These are phyloP conservation scores for Coregonus ussuriensis DNA, from an alignment of 2,797 vertebrate genomes.

Conservation along the genomic window DNA sequence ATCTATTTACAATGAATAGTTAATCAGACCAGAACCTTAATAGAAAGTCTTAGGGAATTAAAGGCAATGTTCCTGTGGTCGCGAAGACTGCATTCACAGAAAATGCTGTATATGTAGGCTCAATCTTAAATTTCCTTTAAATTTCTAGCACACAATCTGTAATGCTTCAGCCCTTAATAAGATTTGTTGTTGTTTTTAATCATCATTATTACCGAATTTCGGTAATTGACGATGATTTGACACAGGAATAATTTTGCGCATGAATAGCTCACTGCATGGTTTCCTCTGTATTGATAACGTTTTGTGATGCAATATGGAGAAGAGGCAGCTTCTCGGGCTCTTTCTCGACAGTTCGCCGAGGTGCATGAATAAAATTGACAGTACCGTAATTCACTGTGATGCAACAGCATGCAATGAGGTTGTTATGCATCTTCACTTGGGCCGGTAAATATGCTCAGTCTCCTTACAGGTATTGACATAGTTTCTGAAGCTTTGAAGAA, in stretches of 20 bases:
- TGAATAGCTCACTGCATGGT: constrained; percentile 14
- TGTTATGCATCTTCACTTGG: constrained; percentile 56
- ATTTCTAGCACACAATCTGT: no score
- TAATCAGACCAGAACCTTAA: neutral
- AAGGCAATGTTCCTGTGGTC: no score
- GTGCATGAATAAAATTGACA: constrained; percentile 55
- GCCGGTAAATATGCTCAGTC: constrained; percentile 59
- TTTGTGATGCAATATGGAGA: constrained; percentile 30
- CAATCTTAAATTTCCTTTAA: no score
- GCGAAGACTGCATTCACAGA: no score
- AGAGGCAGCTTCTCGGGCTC: neutral
- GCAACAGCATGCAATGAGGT: constrained; percentile 65
- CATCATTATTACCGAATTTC: neutral
- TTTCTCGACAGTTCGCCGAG: constrained; percentile 31
- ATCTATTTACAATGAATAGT: neutral
- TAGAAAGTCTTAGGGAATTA: neutral
- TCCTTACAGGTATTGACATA: constrained; percentile 71
- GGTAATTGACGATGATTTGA: neutral
- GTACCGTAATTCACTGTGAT: constrained; percentile 61
- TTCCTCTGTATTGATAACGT: constrained; percentile 10
- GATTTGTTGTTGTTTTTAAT: constrained; percentile 1
- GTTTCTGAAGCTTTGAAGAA: constrained; percentile 66
- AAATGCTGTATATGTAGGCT: no score
- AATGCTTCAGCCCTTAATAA: neutral
- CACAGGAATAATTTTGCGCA: constrained; percentile 5